Base-by-base conservation (phyloP, 1,140 invertebrate genomes). In the Pogonognathellus flavescens region DNA sequence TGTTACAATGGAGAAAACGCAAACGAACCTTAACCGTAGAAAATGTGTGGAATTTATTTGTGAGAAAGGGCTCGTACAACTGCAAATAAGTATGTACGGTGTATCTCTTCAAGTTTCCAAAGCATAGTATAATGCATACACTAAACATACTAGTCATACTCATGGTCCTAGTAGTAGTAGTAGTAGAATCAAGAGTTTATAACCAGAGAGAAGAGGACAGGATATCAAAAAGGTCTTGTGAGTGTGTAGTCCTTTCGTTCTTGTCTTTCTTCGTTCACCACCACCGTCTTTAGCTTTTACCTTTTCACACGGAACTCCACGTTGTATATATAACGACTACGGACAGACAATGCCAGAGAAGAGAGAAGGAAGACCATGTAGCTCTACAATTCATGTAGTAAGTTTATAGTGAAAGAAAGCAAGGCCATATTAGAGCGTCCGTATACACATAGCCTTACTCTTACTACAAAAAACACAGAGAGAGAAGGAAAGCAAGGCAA, bases 21-120 rank as follows among this genome's bases (percentile, higher is more conserved):
- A 76, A 76, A 76, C 70, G 70, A 76, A 76, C 70, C 70, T 76
- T 76, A 76, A 76, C 70, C 70, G 49, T 49, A 25, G 5, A 18
- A 76, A 76, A 76, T 76, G 25, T 76, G 70, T 50, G n/a, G 70
- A 76, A 25, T 76, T 25, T 66, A 66, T 66, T 66, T 31, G 20
- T 13, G 31, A 41, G 31, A 41, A 41, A 41, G 31, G 31, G 31
- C 31, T 41, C 31, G 31, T 41, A 41, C 31, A 41, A 41, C 31
- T 41, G 31, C 31, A 41, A 41, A 41, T 41, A 41, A 41, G 31
- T 41, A 41, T 41, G 31, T 41, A 41, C 1, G 31, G 31, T 41
- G 31, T 41, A 41, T 41, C 31, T 41, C 31, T 41, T 41, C 2
- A 41, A 41, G 31, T 41, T 41, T 41, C 6, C 31, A 41, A 41